Percentiles rank a stretch among this genome's conserved stretches.
Conservation (phyloP, 2,888 invertebrate genomes). For the Drosophila barbarae region DNA sequence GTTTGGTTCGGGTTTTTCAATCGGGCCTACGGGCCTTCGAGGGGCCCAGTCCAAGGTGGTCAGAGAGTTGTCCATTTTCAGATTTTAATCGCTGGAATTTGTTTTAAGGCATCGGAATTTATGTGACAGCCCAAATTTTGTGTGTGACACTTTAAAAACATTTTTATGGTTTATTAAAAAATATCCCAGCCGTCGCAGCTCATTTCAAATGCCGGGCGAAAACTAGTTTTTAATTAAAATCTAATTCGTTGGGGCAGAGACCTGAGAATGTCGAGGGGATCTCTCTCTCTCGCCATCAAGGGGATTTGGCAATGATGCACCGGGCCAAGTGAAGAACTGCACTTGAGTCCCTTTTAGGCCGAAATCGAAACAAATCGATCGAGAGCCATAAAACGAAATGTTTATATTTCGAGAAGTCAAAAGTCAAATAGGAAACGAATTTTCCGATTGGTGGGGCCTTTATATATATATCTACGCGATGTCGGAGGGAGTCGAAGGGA, state of each 20-base stretch:
- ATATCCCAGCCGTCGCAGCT: slow-evolving; percentile 29
- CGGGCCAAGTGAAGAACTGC: slow-evolving; percentile 48
- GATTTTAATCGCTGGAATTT: slow-evolving; percentile 59
- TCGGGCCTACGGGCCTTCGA: slow-evolving; percentile 20
- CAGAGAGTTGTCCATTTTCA: slow-evolving; percentile 36
- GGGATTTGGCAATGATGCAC: slow-evolving; percentile 48
- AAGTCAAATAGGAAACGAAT: slow-evolving; percentile 68
- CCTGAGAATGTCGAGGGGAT: not conserved
- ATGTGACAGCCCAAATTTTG: slow-evolving; percentile 67
- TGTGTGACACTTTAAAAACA: slow-evolving; percentile 65
- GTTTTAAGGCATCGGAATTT: slow-evolving; percentile 54
- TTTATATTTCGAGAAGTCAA: slow-evolving; percentile 67
- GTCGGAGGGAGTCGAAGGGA: slow-evolving; percentile 3
- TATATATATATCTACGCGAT: not conserved
- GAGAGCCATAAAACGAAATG: slow-evolving; percentile 67
- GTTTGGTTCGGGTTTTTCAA: slow-evolving; percentile 28
- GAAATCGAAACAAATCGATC: slow-evolving; percentile 56
- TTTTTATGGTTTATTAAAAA: slow-evolving; percentile 53
- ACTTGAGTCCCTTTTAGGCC: slow-evolving; percentile 64
- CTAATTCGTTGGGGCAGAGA: slow-evolving; percentile 23
- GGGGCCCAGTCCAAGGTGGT: slow-evolving; percentile 15
- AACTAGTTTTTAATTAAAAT: slow-evolving; percentile 57
- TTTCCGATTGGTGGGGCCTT: slow-evolving; percentile 53
- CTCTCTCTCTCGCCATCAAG: slow-evolving; percentile 11
- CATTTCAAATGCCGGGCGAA: slow-evolving; percentile 43